Base-by-base conservation (phyloP, 2,888 invertebrate genomes). In the Chloromyia formosa region DNA sequence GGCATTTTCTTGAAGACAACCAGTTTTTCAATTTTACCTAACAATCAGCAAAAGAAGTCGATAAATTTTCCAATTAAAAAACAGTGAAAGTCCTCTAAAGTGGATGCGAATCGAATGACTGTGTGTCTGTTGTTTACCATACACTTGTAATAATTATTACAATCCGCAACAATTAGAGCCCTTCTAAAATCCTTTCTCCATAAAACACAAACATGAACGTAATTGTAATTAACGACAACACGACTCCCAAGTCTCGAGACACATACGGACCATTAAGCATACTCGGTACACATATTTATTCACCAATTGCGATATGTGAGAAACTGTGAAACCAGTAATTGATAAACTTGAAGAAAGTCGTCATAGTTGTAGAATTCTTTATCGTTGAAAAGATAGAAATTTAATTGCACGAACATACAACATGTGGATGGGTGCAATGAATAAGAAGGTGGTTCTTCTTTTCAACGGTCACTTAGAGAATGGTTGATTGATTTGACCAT, bases 101-200 rank as follows among this genome's bases (percentile, higher is more conserved):
- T 71, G 71, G 71, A 71, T 58, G 71, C 56, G 56, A 69, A 54
- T 54, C 68, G 68, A 40, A 18, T 20, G 56, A 20, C 3, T 40
- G 27, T 69, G 14, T 20, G 18, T 66, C 54, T 16, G 23, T 54
- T 71, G 58, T 71, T 66, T 66, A 66, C 66, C 66, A 49, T 2
- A 66, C 66, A 66, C 49, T 45, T 14, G 66, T 22, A 45, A 49
- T 66, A 66, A 66, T 66, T 56, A 58, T 71, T 71, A 71, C 56
- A 58, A 71, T 71, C 42, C 18, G 42, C 71, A 71, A 71, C 71
- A 71, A 71, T 71, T 71, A 71, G 71, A 71, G 71, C 71, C 71
- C 71, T 71, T 71, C 71, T 71, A 56, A 66, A 71, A 71, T 71
- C 71, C 71, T 71, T 71, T 71, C 71, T 66, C 66, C 66, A 66